A percentile compares a stretch with the other conserved stretches of the same genome.
These are phyloP conservation scores for Aphaenogaster rudis DNA, from an alignment of 1,140 invertebrate species.

Conservation along the genomic window DNA sequence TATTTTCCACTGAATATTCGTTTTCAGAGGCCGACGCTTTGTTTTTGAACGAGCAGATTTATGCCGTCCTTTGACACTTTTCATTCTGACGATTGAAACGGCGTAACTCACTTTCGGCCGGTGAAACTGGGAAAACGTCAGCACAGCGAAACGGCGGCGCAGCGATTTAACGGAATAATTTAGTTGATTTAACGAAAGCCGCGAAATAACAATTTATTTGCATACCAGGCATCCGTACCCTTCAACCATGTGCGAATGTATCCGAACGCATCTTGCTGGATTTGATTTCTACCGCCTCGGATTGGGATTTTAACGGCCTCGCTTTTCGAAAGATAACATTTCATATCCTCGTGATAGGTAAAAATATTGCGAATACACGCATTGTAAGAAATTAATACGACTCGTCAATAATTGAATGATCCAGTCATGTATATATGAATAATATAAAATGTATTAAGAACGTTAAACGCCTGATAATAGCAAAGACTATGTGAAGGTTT, in stretches of 20 bases:
- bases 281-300: slow-evolving; percentile 58
- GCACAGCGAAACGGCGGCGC: slow-evolving; percentile 22
- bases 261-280: slow-evolving; percentile 68
- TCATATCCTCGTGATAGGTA: not conserved
- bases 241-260: slow-evolving; percentile 54
- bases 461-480: no score
- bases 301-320: not conserved
- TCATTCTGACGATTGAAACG: slow-evolving; percentile 70
- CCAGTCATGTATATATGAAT: not conserved
- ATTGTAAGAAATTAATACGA: slow-evolving; percentile 12
- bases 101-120: slow-evolving; percentile 65
- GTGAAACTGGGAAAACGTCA: slow-evolving; percentile 66
- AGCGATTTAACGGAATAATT: slow-evolving; percentile 77
- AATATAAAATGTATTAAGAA: not conserved
- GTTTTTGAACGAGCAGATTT: slow-evolving; percentile 63
- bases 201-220: slow-evolving; percentile 76
- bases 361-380: not conserved
- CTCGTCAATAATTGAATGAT: slow-evolving; percentile 6
- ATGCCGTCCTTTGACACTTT: slow-evolving; percentile 61
- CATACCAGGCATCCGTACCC: slow-evolving; percentile 56
- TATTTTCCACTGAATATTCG: slow-evolving; percentile 63
- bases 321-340: slow-evolving; percentile 18
- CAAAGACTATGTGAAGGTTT: no score
- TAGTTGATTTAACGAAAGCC: slow-evolving; percentile 77
- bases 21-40: slow-evolving; percentile 51